phyloP scores from a whole-genome alignment of 1,140 invertebrate genomes.

The Ephestia elutella region DNA sequence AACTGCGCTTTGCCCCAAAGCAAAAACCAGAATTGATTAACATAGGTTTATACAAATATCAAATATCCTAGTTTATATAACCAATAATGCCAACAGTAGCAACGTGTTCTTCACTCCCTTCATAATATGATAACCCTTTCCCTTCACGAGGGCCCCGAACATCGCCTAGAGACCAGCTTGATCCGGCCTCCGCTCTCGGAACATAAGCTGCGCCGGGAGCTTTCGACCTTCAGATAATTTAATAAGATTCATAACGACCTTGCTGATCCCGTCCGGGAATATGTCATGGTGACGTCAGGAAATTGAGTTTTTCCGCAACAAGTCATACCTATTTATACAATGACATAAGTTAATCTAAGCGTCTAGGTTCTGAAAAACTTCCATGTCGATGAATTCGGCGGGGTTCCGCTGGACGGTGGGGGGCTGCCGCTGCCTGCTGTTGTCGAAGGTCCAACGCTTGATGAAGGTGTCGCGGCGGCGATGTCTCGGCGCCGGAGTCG shows the following conservation, averaged over 20 bases:
- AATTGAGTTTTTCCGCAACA: slow-evolving; percentile 10
- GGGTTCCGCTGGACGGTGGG: not conserved
- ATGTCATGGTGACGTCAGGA: not conserved
- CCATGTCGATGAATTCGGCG: slow-evolving; percentile 17
- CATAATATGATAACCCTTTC: not conserved
- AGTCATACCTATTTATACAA: not conserved
- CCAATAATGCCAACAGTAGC: not conserved
- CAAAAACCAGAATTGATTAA: too few species aligned
- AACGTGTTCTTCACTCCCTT: not conserved
- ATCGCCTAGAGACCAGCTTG: not conserved
- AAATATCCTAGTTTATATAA: not conserved
- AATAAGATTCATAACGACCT: not conserved
- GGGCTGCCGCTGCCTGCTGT: slow-evolving; percentile 28
- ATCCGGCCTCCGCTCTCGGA: not conserved
- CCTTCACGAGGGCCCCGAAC: not conserved
- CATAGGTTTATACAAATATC: too few species aligned
- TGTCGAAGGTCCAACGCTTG: slow-evolving; percentile 46
- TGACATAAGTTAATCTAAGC: not conserved
- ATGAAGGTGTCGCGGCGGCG: slow-evolving; percentile 33
- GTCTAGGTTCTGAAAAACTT: not conserved
- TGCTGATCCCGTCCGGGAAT: not conserved
- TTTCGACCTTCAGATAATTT: not conserved
- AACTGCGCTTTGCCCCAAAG: too few species aligned
- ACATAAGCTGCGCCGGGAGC: not conserved
- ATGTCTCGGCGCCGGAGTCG: slow-evolving; percentile 2